These are phyloP conservation scores for Genyomyrus donnyi DNA, from an alignment of 2,113 vertebrate species.

Conservation along the genomic window DNA sequence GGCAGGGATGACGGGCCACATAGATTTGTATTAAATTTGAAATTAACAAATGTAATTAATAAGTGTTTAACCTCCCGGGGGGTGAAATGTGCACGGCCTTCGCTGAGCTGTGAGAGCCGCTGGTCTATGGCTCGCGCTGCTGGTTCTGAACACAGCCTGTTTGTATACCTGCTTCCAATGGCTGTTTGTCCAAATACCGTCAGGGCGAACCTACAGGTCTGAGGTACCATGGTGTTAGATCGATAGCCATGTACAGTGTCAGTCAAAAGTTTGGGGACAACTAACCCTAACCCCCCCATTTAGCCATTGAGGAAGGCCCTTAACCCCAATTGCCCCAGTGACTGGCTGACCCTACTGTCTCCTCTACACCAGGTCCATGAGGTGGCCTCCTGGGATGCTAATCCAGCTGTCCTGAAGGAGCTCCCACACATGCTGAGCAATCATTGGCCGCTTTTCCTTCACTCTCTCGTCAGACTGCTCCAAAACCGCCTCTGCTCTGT, in stretches of 20 bases:
- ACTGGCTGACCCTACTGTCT: neutral
- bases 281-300: neutral
- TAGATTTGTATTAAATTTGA: neutral
- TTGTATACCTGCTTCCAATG: neutral
- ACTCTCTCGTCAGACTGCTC: neutral
- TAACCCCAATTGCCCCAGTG: neutral
- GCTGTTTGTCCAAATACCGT: neutral
- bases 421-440: neutral
- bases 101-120: neutral
- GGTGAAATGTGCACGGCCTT: neutral
- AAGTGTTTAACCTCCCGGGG: neutral
- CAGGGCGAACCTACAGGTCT: neutral
- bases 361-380: neutral
- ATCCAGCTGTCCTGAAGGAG: neutral
- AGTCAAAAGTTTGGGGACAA: neutral
- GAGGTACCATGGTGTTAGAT: neutral
- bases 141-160: neutral
- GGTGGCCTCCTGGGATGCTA: neutral
- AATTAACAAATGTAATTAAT: neutral
- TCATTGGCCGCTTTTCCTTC: neutral
- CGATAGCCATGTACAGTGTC: neutral
- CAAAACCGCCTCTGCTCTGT: neutral
- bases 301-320: neutral
- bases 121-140: neutral
- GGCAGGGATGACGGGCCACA: neutral